These are phyloP conservation scores for Atta cephalotes DNA, from an alignment of 1,140 invertebrate genomes.

Conservation along the genomic window DNA sequence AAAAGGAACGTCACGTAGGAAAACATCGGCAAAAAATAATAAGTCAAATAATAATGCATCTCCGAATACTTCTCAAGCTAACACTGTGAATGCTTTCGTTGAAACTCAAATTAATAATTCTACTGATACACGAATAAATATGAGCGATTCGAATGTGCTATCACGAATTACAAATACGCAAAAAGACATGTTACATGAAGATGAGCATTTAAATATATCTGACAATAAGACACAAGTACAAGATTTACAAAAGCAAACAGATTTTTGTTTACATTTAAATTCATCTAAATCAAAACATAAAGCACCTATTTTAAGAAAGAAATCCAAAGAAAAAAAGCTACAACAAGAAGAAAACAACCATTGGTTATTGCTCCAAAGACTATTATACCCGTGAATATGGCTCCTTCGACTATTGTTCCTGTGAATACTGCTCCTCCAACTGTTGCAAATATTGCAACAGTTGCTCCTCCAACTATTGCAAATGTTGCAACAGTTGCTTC, in stretches of 20 bases:
- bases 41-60: slow-evolving; percentile 12
- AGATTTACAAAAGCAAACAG: neutral
- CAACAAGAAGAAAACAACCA: slow-evolving; percentile 66
- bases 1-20: slow-evolving; percentile 28
- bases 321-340: slow-evolving; percentile 67
- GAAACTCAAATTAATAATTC: neutral
- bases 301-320: slow-evolving; percentile 19
- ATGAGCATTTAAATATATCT: neutral
- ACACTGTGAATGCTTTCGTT: neutral
- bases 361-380: too few relatives aligned
- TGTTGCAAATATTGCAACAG: neutral
- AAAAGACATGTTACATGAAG: neutral
- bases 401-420: neutral
- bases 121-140: neutral
- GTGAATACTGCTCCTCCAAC: neutral
- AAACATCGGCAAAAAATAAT: neutral
- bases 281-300: slow-evolving; percentile 24
- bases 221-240: neutral
- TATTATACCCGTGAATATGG: neutral
- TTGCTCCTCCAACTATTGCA: neutral
- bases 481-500: neutral
- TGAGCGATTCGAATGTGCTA: neutral
- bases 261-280: neutral
- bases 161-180: neutral
- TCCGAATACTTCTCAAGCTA: neutral